Evolutionary conservation across 1,140 invertebrate genomes (phyloP), one percentile per base, ranked within the genome.

Genomic region (Leptoteleia sp.): DNA sequence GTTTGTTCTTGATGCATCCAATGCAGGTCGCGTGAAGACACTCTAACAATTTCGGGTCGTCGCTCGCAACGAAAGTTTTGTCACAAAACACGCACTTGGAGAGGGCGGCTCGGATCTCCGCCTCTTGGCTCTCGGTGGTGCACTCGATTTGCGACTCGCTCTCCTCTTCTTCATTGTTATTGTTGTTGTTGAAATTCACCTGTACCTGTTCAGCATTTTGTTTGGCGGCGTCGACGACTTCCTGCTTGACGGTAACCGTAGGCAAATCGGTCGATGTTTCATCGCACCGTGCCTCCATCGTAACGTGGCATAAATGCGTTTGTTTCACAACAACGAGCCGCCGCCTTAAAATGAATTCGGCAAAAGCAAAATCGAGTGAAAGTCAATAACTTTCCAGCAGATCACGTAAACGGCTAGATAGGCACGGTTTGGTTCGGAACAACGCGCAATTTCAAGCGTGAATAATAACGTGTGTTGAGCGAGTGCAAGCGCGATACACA

Each of bases 11-110:
- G 61, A 96, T 88, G 89, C 96, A 97, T 55, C 91, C 90, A 22
- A 92, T 91, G 85, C 96, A 97, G 37, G 94, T 93, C 25, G 95
- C 94, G 87, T 97, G 96, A 50, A 97, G 91, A 86, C 96, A 97
- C 84, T 96, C 95, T 57, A 97, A 89, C 17, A 97, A 90, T 87
- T 95, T 96, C 0, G 95, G 94, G 33, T 91, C 89, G 81, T 93
- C 92, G 22, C 87, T 91, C 16, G 90, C 82, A 9, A 90, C 88
- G 29, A 94, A 90, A 16, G 89, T 85, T 82, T 93, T 91, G n/a
- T 90, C 90, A 84, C 94, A 95, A 83, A 94, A 93, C 13, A 93
- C 89, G 84, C 93, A 94, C 81, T 93, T 94, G 0, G 85, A 84
- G 3, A 88, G 54, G 40, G 82, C 80, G 19, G 84, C 85, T 12